Percentiles rank a stretch among this genome's conserved stretches.
Conservation (phyloP, 2,797 vertebrate species). For the Arrhamphus sclerolepis region DNA sequence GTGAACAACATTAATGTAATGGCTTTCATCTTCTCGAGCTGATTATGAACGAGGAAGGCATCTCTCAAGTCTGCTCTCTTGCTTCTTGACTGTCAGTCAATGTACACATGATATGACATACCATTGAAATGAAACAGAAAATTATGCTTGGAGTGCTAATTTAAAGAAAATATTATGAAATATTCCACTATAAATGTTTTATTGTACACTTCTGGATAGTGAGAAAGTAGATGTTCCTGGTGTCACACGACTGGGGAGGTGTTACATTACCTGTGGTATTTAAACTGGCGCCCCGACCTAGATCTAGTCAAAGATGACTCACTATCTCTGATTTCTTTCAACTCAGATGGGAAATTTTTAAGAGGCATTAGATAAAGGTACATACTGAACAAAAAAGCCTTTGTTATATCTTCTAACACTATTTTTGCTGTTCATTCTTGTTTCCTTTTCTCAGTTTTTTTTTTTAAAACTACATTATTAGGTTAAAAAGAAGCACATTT, state of each 20-base stretch:
- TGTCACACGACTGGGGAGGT: constrained; percentile 58
- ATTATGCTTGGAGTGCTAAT: constrained; percentile 25
- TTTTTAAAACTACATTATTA: neutral
- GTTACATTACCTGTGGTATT: constrained; percentile 71
- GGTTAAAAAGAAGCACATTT: neutral
- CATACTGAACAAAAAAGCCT: constrained; percentile 11
- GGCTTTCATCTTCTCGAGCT: constrained; percentile 75
- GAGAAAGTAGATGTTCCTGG: constrained; percentile 51
- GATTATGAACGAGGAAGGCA: constrained; percentile 65
- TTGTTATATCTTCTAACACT: constrained; percentile 30
- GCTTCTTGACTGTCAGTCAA: constrained; percentile 51
- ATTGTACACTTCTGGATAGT: constrained; percentile 52
- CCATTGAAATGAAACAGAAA: constrained; percentile 18
- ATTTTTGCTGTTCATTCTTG: constrained; percentile 4
- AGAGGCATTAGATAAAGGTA: constrained; percentile 31
- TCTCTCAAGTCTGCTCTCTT: constrained; percentile 44
- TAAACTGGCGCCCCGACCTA: constrained; percentile 51
- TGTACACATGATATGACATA: neutral
- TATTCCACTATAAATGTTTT: constrained; percentile 36
- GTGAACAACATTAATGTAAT: constrained; percentile 80
- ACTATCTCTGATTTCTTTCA: constrained; percentile 55
- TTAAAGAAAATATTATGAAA: constrained; percentile 40
- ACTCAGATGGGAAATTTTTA: constrained; percentile 45
- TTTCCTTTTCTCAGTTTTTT: too few relatives aligned
- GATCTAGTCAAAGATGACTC: constrained; percentile 66